Base-by-base conservation (phyloP, 2,113 vertebrate genomes). In the Xenopus laevis region DNA sequence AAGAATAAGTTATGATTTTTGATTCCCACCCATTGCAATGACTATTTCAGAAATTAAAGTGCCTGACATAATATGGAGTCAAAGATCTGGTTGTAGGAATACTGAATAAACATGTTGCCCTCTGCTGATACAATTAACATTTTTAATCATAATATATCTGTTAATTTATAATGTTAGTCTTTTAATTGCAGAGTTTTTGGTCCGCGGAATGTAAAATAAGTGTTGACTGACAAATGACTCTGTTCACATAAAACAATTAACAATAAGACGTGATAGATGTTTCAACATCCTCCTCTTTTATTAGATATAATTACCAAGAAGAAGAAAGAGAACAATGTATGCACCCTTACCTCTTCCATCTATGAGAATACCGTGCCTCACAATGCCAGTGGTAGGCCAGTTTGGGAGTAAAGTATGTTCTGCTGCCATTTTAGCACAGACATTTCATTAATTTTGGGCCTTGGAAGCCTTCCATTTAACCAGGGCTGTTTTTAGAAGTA, bases 391-490 rank as follows among this genome's bases (percentile, higher is more conserved):
- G 11, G 63, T 18, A 50, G 20, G 40, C 7, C 40, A 45, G 3
- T 18, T 20, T 65, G 63, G 7, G n/a, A 10, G 16, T n/a, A 65
- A 45, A 23, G 46, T 67, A 45, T 67, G 46, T 67, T 50, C 47
- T 9, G 18, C 13, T 67, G 18, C 45, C 44, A 50, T 67, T 67
- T 20, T 45, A 46, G 10, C 45, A 18, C n/a, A 40, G 17, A 46
- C 46, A 74, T 46, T 7, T 13, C 20, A 44, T 64, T 55, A 44
- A 70, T 70, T 77, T 70, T 60, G 66, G 59, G 11, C 15, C 11
- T 61, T 70, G 9, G 47, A 70, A 69, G 33, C n/a, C 10, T 70
- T 70, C n/a, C n/a, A 59, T 55, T 61, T 21, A 63, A 62, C 60
- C 21, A 46, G 21, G 57, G 55, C 66, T 70, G 59, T 44, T 62